Conservation (phyloP, 2,113 vertebrate species). For the Cyprinodon brontotheroides region DNA sequence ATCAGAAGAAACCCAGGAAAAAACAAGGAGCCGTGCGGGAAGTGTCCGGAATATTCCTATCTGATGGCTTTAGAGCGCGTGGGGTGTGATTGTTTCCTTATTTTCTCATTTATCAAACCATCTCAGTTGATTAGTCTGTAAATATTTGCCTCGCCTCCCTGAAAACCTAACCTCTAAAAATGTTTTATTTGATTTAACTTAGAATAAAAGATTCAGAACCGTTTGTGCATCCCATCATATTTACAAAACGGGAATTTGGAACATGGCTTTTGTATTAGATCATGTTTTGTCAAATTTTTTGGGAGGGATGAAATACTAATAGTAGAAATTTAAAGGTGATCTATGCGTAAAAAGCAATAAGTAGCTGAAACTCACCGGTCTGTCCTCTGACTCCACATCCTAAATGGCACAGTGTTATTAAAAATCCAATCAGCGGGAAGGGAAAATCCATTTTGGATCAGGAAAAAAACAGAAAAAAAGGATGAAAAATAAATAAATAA, state of each 20-base stretch:
- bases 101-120: slow-evolving; percentile 22
- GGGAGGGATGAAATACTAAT: too few species aligned
- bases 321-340: not conserved
- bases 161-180: too few species aligned
- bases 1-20: slow-evolving; percentile 8
- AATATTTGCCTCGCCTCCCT: not conserved
- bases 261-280: too few species aligned
- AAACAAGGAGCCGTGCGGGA: slow-evolving; percentile 15
- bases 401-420: slow-evolving; percentile 78
- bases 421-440: slow-evolving; percentile 81
- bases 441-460: slow-evolving; percentile 85
- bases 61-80: not conserved
- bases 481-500: slow-evolving; percentile 23
- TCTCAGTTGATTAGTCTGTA: slow-evolving; percentile 9
- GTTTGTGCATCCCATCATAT: too few species aligned
- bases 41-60: slow-evolving; percentile 35
- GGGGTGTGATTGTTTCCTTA: slow-evolving; percentile 18
- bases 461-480: not conserved
- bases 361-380: slow-evolving; percentile 80
- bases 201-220: too few species aligned
- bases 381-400: slow-evolving; percentile 77
- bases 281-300: too few species aligned
- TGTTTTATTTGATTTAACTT: too few species aligned
- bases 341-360: slow-evolving; percentile 20
- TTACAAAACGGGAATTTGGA: too few species aligned